These are phyloP conservation scores for Trachymyrmex cornetzi DNA, from an alignment of 1,140 invertebrate genomes.

Conservation along the genomic window DNA sequence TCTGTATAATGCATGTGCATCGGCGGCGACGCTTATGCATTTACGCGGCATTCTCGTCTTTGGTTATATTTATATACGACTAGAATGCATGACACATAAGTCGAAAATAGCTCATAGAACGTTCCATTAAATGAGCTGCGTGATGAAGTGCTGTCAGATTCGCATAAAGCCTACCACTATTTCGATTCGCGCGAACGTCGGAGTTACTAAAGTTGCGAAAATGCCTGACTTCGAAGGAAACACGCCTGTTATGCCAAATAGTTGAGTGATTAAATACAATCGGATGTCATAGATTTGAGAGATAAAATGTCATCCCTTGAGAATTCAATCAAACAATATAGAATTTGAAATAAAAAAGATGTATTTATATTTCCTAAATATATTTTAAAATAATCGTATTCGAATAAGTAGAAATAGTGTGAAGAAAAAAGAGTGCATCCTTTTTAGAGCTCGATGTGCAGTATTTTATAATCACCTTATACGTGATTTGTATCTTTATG, in stretches of 20 bases:
- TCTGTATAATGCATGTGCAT: background rate
- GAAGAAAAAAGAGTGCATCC: background rate
- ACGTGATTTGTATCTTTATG: background rate
- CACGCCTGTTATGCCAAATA: background rate
- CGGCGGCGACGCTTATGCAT: background rate
- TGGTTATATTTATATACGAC: conserved; percentile 77
- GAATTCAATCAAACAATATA: background rate
- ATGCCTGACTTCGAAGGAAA: background rate
- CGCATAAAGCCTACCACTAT: conserved; percentile 73
- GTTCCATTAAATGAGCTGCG: conserved; percentile 78
- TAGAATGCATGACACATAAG: conserved; percentile 80
- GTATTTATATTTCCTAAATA: background rate
- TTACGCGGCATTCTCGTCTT: conserved; percentile 17
- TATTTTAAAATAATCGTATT: background rate
- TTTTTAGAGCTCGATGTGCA: background rate
- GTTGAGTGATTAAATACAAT: conserved; percentile 28
- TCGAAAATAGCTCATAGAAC: conserved; percentile 78
- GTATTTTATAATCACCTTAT: background rate
- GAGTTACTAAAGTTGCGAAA: conserved; percentile 15
- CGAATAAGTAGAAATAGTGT: background rate
- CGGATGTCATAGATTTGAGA: background rate
- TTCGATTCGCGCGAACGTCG: conserved; percentile 70
- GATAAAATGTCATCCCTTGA: background rate
- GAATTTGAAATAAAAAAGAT: background rate
- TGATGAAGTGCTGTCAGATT: conserved; percentile 75